Conservation (phyloP, 2,113 vertebrate genomes). For the Gymnorhina tibicen region DNA sequence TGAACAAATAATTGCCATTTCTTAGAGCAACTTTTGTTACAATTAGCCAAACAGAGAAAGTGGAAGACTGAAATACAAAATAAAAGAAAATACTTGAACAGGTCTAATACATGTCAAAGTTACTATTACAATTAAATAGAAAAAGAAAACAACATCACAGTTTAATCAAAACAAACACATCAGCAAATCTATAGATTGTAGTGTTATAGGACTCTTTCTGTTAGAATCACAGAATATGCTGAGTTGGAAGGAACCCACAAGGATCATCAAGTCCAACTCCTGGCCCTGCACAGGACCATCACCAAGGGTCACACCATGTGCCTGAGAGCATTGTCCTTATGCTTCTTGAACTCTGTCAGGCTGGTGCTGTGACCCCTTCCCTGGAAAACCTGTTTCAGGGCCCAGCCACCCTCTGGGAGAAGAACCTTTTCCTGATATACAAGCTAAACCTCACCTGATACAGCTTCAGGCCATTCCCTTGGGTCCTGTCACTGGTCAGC, state of each 20-base stretch:
- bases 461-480: rapidly evolving
- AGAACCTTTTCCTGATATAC: rapidly evolving
- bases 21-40: background rate
- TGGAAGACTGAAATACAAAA: background rate
- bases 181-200: background rate
- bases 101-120: background rate
- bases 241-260: background rate
- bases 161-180: background rate
- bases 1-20: background rate
- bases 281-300: background rate
- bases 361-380: background rate
- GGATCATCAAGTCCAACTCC: background rate
- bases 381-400: background rate
- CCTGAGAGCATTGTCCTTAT: background rate
- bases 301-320: background rate
- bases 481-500: background rate
- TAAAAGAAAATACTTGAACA: background rate
- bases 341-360: background rate
- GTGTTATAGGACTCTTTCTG: background rate
- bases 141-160: background rate
- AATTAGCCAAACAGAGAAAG: background rate
- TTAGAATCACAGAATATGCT: background rate
- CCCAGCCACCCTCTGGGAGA: rapidly evolving
- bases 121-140: background rate
- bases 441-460: background rate